Base-by-base conservation (phyloP, 1,140 invertebrate genomes). In the Eupeodes corollae region DNA sequence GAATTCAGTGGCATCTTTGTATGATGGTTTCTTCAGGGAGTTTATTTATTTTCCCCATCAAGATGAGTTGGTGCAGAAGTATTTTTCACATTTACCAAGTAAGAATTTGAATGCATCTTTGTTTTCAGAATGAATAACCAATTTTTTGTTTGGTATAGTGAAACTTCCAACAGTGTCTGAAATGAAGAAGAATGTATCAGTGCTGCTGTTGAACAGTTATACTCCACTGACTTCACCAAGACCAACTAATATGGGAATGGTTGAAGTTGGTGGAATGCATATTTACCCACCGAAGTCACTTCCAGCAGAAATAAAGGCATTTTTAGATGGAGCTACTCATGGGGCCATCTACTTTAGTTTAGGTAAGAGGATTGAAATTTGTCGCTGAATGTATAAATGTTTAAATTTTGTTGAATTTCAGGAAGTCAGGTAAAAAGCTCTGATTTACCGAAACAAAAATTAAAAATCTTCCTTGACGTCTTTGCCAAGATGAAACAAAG, bases 281-380 rank as follows among this genome's bases (percentile, higher is more conserved):
- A 58, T 61, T 21, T 56, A 54, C 43, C 18, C 44, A 51, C 34
- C 46, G 5, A 61, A 65, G 45, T 38, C 53, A 14, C 51, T 69
- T 45, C 57, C 67, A 32, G 19, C 55, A 48, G 56, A 48, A 37
- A 9, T 48, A 3, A 26, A 48, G 11, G 32, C n/a, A 39, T 46
- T 46, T 38, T 35, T 67, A 9, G 63, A 69, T 42, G 50, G 52
- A 5, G 61, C 72, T 1, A 53, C 44, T 5, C 44, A 73, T 35
- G 75, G 75, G 2, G 72, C 70, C 11, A 66, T 77, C 6, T 76
- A 71, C 46, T 71, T 77, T 30, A 75, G 71, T 52, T 52, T 77
- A n/a, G n/a, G n/a, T n/a, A n/a, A n/a, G n/a, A n/a, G n/a, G n/a
- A n/a, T n/a, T n/a, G n/a, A n/a, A n/a, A n/a, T n/a, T n/a, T n/a